phyloP scores from a whole-genome alignment of 2,888 invertebrate genomes.

The Leptopterna dolabrata region DNA sequence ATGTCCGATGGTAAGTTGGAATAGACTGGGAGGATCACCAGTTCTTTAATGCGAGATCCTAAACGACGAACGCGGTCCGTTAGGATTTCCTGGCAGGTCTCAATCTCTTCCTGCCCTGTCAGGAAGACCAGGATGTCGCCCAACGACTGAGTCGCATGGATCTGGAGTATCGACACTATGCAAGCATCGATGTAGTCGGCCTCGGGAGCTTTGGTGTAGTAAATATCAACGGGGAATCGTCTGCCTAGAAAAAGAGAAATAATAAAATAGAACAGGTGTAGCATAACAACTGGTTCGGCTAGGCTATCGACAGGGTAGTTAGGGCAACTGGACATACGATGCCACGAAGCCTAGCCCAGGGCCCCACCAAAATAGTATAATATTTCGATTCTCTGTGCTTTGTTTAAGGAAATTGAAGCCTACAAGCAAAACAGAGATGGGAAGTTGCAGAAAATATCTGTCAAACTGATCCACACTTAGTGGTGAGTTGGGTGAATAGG shows the following conservation, averaged over 20 bases:
- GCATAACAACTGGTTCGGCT: no score
- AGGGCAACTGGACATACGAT: no score
- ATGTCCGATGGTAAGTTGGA: conserved; percentile 98
- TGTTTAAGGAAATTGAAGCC: no score
- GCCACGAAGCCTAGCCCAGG: no score
- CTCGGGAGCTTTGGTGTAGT: conserved; percentile 99
- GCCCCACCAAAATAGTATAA: no score
- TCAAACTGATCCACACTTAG: no score
- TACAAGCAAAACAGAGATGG: no score
- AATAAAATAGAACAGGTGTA: background rate
- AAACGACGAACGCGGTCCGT: conserved; percentile 91
- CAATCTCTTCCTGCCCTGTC: conserved; percentile 82
- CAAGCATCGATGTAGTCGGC: conserved; percentile 98
- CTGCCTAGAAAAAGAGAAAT: conserved; percentile 73
- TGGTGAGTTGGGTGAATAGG: no score
- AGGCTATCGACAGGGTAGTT: no score
- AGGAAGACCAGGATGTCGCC: conserved; percentile 97
- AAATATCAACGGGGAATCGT: conserved; percentile 97
- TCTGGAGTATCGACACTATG: conserved; percentile 97
- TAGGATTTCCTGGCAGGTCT: conserved; percentile 88
- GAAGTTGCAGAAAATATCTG: no score
- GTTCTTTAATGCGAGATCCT: conserved; percentile 92
- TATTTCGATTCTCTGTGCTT: no score
- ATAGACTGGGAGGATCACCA: conserved; percentile 95
- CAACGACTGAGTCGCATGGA: conserved; percentile 95